phyloP scores from a whole-genome alignment of 2,888 invertebrate genomes.

The Eulithis testata region DNA sequence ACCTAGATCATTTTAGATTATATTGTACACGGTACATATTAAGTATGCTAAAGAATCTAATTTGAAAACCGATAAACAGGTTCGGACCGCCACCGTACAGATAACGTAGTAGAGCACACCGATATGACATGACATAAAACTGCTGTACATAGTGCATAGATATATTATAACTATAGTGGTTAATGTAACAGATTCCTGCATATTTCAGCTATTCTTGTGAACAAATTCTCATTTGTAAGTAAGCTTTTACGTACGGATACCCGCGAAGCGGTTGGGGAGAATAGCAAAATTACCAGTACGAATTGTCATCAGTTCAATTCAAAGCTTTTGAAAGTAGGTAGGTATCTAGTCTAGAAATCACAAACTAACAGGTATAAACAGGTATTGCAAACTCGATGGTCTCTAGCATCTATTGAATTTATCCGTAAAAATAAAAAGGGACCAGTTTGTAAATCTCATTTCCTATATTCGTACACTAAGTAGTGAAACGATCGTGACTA shows the following conservation, averaged over 20 bases:
- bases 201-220: not conserved
- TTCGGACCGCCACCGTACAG: slow-evolving; percentile 2
- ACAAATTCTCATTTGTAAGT: too few species aligned
- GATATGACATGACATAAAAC: slow-evolving; percentile 29
- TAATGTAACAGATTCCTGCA: slow-evolving; percentile 26
- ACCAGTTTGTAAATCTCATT: not conserved
- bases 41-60: too few species aligned
- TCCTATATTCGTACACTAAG: not conserved
- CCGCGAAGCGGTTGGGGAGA: not conserved
- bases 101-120: slow-evolving; percentile 26
- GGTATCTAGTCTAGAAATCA: not conserved
- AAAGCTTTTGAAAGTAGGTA: not conserved
- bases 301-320: not conserved
- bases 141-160: slow-evolving; percentile 14
- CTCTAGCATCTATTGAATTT: not conserved
- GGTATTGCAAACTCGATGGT: not conserved
- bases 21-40: too few species aligned
- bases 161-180: not conserved
- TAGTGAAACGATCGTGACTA: slow-evolving; percentile 9
- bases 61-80: too few species aligned
- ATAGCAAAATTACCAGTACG: not conserved
- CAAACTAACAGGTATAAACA: not conserved
- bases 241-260: not conserved
- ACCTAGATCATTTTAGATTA: too few species aligned
- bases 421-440: not conserved